Evolutionary conservation across 2,113 vertebrate genomes (phyloP).

Genomic region (Prochilodus magdalenae): DNA sequence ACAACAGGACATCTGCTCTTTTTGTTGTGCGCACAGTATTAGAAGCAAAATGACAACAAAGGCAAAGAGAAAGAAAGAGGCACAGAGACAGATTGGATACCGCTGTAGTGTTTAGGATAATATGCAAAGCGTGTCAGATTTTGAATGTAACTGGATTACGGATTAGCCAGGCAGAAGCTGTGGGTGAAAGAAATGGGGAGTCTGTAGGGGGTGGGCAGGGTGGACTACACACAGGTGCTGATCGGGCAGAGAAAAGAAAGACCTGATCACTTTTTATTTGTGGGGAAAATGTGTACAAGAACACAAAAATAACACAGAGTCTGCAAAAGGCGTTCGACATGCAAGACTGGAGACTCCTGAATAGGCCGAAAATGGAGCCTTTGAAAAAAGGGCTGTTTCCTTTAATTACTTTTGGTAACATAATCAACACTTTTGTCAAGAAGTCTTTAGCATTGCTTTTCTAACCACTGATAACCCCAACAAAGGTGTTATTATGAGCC

Average conservation of each 20-base stretch:
- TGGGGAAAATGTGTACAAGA: neutral
- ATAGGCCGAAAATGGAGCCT: neutral
- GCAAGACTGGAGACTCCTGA: neutral
- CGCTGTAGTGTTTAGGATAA: constrained; percentile 59
- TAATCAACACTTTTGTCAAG: constrained; percentile 28
- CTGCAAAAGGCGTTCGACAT: neutral
- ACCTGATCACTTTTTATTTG: neutral
- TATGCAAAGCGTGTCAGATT: constrained; percentile 75
- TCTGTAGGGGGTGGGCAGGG: constrained; percentile 5
- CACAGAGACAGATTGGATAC: constrained; percentile 16
- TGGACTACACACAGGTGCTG: constrained; percentile 17
- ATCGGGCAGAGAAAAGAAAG: constrained; percentile 7
- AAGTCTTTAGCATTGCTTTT: constrained; percentile 19
- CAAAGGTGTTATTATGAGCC: constrained; percentile 4
- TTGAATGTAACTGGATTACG: constrained; percentile 79
- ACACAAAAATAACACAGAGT: neutral
- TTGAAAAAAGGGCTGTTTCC: neutral
- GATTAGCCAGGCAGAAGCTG: constrained; percentile 58
- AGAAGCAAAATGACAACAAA: no score
- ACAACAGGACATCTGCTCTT: constrained; percentile 37
- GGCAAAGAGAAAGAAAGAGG: neutral
- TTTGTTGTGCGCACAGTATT: neutral
- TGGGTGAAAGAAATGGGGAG: constrained; percentile 47
- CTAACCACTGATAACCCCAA: constrained; percentile 20
- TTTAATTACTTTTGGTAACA: constrained; percentile 30